phyloP scores from a whole-genome alignment of 2,113 vertebrate genomes.

The Taurulus bubalis region DNA sequence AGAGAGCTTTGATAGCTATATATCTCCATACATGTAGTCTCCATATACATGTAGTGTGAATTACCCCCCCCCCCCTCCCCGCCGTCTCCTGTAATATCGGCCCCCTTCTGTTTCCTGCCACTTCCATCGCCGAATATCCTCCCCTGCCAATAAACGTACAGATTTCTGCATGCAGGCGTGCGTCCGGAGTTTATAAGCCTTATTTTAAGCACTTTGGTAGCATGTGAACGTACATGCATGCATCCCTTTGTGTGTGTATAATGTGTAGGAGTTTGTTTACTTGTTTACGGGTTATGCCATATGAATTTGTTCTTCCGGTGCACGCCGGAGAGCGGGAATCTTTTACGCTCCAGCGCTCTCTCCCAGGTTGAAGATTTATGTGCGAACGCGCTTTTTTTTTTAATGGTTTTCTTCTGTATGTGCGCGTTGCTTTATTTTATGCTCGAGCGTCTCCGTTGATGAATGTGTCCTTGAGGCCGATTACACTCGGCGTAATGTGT shows the following conservation, averaged over 20 bases:
- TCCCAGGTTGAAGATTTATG: conserved; percentile 66
- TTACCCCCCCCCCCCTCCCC: conserved; percentile 35
- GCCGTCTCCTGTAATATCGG: conserved; percentile 32
- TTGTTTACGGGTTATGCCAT: conserved; percentile 58
- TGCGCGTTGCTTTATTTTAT: conserved; percentile 62
- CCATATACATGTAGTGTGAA: too few species aligned
- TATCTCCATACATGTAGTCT: conserved; percentile 45
- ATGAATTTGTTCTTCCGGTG: conserved; percentile 38
- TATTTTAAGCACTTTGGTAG: not conserved
- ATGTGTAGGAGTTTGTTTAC: conserved; percentile 70
- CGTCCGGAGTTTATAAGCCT: conserved; percentile 17
- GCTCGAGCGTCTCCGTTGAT: conserved; percentile 60
- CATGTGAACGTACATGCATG: not conserved
- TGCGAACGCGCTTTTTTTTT: conserved; percentile 37
- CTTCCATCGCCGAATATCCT: conserved; percentile 30
- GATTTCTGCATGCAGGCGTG: conserved; percentile 34
- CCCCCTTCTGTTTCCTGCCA: conserved; percentile 39
- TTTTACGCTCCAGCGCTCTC: conserved; percentile 31
- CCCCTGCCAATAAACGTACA: conserved; percentile 42
- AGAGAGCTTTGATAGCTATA: conserved; percentile 46
- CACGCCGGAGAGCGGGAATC: not conserved
- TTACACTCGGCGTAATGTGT: conserved; percentile 49
- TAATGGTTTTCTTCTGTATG: conserved; percentile 37
- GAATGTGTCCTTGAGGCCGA: conserved; percentile 56
- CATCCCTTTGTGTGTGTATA: conserved; percentile 44